Evolutionary conservation across 2,888 invertebrate genomes (phyloP).

Genomic region (Branchipolynoe longqiensis): DNA sequence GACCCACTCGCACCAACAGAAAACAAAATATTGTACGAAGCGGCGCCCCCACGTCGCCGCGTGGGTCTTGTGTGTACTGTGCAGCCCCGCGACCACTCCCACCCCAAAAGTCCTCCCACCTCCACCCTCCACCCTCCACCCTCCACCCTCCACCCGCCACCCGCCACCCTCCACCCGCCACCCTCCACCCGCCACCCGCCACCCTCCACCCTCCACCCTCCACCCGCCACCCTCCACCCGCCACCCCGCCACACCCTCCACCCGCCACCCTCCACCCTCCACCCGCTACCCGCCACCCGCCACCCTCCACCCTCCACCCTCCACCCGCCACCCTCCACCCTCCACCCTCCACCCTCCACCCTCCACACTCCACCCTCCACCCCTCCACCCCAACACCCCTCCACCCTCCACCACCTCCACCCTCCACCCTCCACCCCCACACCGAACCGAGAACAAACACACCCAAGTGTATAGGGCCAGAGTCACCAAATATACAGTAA

Average conservation of each 20-base stretch:
- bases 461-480: no score
- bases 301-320: not conserved
- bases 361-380: no score
- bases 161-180: not conserved
- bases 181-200: not conserved
- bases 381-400: no score
- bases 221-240: not conserved
- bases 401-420: no score
- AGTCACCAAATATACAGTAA: no score
- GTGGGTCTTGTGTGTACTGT: no score
- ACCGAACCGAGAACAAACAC: no score
- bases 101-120: not conserved
- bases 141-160: not conserved
- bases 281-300: not conserved
- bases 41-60: not conserved
- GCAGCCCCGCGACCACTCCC: not conserved
- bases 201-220: not conserved
- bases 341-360: no score
- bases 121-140: not conserved
- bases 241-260: not conserved
- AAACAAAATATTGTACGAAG: conserved; percentile 39
- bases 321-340: not conserved
- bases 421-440: no score
- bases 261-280: not conserved
- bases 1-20: conserved; percentile 26